Conservation (phyloP, 2,888 invertebrate species). For the Acleris literana region DNA sequence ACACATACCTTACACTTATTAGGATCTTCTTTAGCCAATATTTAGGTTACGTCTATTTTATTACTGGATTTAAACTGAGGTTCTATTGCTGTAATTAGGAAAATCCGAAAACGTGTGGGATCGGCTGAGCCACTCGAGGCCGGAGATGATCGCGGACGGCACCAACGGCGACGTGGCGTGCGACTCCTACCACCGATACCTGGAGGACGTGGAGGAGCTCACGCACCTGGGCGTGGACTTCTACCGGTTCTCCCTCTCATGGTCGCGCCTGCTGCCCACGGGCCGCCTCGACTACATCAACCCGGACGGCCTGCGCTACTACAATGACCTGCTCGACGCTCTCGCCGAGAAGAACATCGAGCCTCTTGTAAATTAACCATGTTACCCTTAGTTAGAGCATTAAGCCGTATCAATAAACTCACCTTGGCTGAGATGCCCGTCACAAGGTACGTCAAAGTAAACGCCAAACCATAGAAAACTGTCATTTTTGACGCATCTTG, state of each 20-base stretch:
- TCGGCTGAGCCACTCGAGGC: constrained; percentile 74
- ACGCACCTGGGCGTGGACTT: constrained; percentile 81
- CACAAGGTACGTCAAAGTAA: too few species aligned
- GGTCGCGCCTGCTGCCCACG: constrained; percentile 86
- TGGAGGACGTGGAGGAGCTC: constrained; percentile 82
- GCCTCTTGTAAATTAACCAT: constrained; percentile 77
- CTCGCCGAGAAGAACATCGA: constrained; percentile 85
- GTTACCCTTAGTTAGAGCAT: not conserved
- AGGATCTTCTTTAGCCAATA: too few species aligned
- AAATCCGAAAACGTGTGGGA: constrained; percentile 87
- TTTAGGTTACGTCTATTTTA: too few species aligned
- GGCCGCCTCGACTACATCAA: constrained; percentile 83
- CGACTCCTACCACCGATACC: constrained; percentile 87
- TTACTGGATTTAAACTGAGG: too few species aligned
- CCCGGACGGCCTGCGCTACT: constrained; percentile 85
- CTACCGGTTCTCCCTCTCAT: constrained; percentile 84
- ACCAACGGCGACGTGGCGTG: constrained; percentile 87
- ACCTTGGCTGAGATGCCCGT: too few species aligned
- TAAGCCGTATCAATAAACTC: too few species aligned
- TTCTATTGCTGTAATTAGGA: constrained; percentile 59
- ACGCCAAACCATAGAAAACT: too few species aligned
- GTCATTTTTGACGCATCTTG: too few species aligned
- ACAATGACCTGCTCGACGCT: constrained; percentile 85
- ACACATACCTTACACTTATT: too few species aligned
- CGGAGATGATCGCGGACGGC: constrained; percentile 84